Evolutionary conservation across 1,140 invertebrate genomes (phyloP).

Genomic region (Prorops nasuta): DNA sequence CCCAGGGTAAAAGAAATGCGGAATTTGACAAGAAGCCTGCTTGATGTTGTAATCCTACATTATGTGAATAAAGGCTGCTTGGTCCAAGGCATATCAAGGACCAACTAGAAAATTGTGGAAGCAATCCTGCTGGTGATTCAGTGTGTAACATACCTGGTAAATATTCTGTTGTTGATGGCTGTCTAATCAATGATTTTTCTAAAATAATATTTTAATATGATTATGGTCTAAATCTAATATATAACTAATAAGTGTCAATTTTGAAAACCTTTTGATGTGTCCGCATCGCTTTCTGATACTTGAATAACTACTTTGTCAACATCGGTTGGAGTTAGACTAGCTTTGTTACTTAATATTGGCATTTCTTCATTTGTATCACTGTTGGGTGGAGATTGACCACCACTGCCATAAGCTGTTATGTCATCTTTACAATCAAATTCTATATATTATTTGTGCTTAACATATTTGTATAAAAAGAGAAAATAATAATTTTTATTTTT

Average conservation of each 20-base stretch:
- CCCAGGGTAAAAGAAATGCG: constrained; percentile 93
- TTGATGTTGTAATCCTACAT: constrained; percentile 76
- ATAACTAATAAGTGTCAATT: not conserved
- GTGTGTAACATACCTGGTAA: constrained; percentile 86
- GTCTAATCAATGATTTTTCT: constrained; percentile 66
- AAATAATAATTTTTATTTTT: constrained; percentile 1
- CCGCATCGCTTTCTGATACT: constrained; percentile 47
- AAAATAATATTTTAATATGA: constrained; percentile 1
- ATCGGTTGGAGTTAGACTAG: constrained; percentile 45
- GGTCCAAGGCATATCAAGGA: constrained; percentile 86
- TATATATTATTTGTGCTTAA: not conserved
- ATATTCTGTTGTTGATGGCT: constrained; percentile 87
- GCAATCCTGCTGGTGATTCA: constrained; percentile 70
- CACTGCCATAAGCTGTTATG: constrained; percentile 46
- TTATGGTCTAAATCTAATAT: not conserved
- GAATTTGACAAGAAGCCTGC: constrained; percentile 86
- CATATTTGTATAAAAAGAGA: not conserved
- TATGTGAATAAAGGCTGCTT: constrained; percentile 89
- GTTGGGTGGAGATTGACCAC: constrained; percentile 35
- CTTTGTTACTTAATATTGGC: constrained; percentile 41
- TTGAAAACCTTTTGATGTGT: constrained; percentile 51
- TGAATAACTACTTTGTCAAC: constrained; percentile 55
- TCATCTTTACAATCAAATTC: constrained; percentile 31
- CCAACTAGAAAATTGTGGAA: constrained; percentile 93
- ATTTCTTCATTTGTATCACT: constrained; percentile 40